Conservation (phyloP, 2,113 vertebrate species). For the Octodon degus region DNA sequence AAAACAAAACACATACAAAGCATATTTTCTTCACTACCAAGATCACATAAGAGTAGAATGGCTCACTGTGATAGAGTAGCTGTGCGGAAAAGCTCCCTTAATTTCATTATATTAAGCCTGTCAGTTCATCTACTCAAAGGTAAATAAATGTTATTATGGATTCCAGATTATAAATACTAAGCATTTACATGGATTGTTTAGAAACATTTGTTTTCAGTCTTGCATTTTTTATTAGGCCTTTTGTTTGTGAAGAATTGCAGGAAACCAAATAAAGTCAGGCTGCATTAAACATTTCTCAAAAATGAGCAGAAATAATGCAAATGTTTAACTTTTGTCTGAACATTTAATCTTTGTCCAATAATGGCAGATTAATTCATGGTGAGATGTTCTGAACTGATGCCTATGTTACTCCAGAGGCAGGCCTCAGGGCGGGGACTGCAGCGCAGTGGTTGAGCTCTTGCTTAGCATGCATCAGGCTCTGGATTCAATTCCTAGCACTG, state of each 20-base stretch:
- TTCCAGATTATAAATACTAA: not conserved
- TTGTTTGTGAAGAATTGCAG: constrained; percentile 61
- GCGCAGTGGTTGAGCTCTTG: not conserved
- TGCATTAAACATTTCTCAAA: not conserved
- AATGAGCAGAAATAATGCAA: constrained; percentile 45
- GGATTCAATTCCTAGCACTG: not conserved
- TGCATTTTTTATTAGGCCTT: constrained; percentile 45
- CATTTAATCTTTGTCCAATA: constrained; percentile 33
- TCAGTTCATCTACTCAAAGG: not conserved
- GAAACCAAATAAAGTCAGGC: constrained; percentile 22
- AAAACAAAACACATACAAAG: not conserved
- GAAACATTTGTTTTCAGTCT: constrained; percentile 48
- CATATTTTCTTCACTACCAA: constrained; percentile 10
- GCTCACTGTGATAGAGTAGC: constrained; percentile 42
- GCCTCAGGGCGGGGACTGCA: not conserved
- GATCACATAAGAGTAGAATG: constrained; percentile 56
- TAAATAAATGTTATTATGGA: not conserved
- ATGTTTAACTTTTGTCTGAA: not conserved
- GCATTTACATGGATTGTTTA: not conserved
- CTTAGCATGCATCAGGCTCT: not conserved
- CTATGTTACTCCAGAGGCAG: not conserved
- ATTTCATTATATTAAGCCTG: constrained; percentile 56
- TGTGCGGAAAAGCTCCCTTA: not conserved
- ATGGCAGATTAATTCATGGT: constrained; percentile 49
- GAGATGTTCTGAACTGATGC: not conserved